Evolutionary conservation across 1,140 invertebrate species (phyloP).

Genomic region (Drosophila quadrilineata): DNA sequence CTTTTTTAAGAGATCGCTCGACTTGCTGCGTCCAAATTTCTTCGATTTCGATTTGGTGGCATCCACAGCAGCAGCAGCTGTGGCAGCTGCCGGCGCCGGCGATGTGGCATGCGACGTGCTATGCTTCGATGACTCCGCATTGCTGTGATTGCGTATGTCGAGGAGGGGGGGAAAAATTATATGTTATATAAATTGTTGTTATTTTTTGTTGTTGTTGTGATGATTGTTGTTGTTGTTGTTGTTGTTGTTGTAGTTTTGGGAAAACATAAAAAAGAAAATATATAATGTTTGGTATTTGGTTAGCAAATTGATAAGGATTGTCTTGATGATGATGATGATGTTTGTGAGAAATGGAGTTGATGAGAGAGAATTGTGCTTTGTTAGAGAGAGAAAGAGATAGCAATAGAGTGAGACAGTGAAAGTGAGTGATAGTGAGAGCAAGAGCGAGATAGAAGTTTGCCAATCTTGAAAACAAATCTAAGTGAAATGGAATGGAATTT

Average conservation of each 20-base stretch:
- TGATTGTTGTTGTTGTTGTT: constrained; percentile 32
- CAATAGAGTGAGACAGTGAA: constrained; percentile 12
- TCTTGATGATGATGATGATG: constrained; percentile 52
- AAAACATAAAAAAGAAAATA: constrained; percentile 75
- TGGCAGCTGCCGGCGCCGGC: constrained; percentile 23
- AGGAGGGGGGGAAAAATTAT: constrained; percentile 15
- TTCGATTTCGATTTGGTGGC: constrained; percentile 60
- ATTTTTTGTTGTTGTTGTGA: constrained; percentile 36
- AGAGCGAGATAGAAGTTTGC: constrained; percentile 20
- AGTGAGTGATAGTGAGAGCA: background rate
- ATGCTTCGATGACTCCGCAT: constrained; percentile 61
- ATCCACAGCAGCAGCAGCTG: constrained; percentile 25
- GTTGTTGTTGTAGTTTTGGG: constrained; percentile 40
- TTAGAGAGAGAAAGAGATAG: constrained; percentile 4
- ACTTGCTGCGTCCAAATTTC: constrained; percentile 84
- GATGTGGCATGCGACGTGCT: constrained; percentile 48
- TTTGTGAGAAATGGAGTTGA: constrained; percentile 25
- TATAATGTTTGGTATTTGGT: constrained; percentile 73
- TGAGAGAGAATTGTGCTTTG: constrained; percentile 1
- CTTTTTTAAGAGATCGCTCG: constrained; percentile 86
- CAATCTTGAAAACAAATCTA: constrained; percentile 63
- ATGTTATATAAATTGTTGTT: constrained; percentile 27
- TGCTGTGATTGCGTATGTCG: too few relatives aligned
- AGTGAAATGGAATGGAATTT: constrained; percentile 22
- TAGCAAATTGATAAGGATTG: constrained; percentile 61